These are phyloP conservation scores for Neomicropteryx cornuta DNA, from an alignment of 1,140 invertebrate genomes.

Conservation along the genomic window DNA sequence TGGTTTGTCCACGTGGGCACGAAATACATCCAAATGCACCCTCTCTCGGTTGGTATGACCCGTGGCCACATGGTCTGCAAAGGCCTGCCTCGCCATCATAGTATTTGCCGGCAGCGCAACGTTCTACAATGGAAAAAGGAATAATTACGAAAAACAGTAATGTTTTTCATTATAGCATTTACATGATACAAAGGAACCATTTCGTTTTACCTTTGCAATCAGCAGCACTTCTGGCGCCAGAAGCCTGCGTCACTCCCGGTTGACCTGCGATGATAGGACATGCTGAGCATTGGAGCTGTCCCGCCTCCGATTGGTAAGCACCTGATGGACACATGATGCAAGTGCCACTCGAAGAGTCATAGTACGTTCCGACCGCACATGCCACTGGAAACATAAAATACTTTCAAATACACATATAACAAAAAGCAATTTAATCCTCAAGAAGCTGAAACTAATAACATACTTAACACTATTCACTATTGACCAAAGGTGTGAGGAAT, in stretches of 20 bases:
- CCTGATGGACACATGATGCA: slow-evolving; percentile 82
- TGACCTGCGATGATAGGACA: slow-evolving; percentile 82
- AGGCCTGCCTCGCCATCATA: slow-evolving; percentile 76
- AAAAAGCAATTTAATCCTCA: slow-evolving; percentile 5
- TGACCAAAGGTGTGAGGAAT: too few relatives aligned
- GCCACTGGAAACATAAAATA: slow-evolving; percentile 56
- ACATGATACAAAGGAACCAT: neutral
- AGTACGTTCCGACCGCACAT: slow-evolving; percentile 87
- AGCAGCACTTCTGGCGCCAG: slow-evolving; percentile 73
- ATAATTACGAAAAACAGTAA: neutral
- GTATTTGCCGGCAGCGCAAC: slow-evolving; percentile 84
- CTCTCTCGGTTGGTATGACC: slow-evolving; percentile 85
- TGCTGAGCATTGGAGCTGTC: slow-evolving; percentile 75
- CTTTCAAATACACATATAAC: neutral
- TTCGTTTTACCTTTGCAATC: slow-evolving; percentile 73
- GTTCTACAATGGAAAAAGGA: slow-evolving; percentile 43
- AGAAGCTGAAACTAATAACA: too few relatives aligned
- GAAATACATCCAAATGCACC: slow-evolving; percentile 83
- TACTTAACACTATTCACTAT: too few relatives aligned
- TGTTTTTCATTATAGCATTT: neutral
- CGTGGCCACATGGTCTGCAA: slow-evolving; percentile 86
- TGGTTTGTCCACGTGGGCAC: slow-evolving; percentile 88
- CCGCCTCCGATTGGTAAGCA: slow-evolving; percentile 88
- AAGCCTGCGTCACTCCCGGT: slow-evolving; percentile 73
- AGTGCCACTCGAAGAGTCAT: slow-evolving; percentile 57